Evolutionary conservation across 2,797 vertebrate species (phyloP), one percentile per base, ranked within the genome.

Genomic region (Odontamblyopus rebecca): DNA sequence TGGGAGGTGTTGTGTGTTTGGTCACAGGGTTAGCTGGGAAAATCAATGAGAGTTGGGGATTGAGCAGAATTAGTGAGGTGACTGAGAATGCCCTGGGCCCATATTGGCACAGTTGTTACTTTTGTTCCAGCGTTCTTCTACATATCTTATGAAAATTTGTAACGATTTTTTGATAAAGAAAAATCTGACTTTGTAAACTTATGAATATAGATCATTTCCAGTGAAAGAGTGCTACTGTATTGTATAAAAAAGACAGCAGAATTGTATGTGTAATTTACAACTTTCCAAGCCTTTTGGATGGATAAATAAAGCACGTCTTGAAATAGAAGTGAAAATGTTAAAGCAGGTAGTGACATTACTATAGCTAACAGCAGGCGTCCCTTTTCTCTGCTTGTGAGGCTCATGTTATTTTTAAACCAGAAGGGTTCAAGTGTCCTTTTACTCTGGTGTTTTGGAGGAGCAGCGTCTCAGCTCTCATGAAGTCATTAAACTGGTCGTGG

Each of bases 261-360:
- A 41, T 26, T 57, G 13, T 11, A 57, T 57, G 3, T 57, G 8
- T 12, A 27, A 57, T 26, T 57, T 57, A 19, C 7, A n/a, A 57
- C 23, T 57, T 26, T 23, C 23, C 23, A 23, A 23, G 7, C 54
- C 11, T 57, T 23, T 57, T 57, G 81, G 81, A 85, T 77, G 51
- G 89, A 90, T 88, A 71, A 82, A 67, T 85, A 75, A 85, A 88
- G 78, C 82, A 61, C 27, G 32, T 88, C 86, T 83, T 87, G 87
- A 92, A 93, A 93, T 93, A 91, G 90, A 76, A 90, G 90, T 85
- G 82, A 85, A 84, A 89, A 91, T 87, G 82, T 79, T 86, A 71
- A 85, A 79, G 77, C 78, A 64, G 11, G 77, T 53, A 67, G 83
- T 88, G 87, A 86, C 85, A 85, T 85, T 60, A 77, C 83, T 83